Conservation (phyloP, 2,113 vertebrate genomes). For the Sigmodon hispidus region DNA sequence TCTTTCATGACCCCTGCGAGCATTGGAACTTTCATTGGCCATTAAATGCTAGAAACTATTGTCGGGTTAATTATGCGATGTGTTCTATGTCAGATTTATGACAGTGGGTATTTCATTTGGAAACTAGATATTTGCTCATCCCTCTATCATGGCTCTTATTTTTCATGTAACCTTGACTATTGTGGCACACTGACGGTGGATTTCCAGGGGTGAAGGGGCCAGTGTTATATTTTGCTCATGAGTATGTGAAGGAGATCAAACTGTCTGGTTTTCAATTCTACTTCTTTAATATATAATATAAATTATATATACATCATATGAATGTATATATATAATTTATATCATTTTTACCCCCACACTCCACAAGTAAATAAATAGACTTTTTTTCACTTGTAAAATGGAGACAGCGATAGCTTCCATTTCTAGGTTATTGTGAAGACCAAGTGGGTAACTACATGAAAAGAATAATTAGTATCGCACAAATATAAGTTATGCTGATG, state of each 20-base stretch:
- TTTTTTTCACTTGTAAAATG: not conserved
- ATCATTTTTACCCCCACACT: not conserved
- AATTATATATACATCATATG: not conserved
- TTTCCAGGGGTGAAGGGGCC: not conserved
- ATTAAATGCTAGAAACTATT: not conserved
- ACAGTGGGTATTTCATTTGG: not conserved
- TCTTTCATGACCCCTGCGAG: not conserved
- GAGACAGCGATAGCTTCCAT: not conserved
- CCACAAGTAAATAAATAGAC: not conserved
- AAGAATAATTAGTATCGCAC: not conserved
- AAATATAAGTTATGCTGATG: not conserved
- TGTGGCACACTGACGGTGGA: not conserved
- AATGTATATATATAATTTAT: not conserved
- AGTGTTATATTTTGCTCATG: not conserved
- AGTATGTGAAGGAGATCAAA: not conserved
- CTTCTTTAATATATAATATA: not conserved
- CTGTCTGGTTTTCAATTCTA: not conserved
- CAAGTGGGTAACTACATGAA: not conserved
- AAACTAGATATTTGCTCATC: not conserved
- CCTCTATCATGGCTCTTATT: not conserved
- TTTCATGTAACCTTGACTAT: not conserved
- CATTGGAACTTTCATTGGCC: not conserved
- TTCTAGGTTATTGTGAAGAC: not conserved
- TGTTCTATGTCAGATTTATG: not conserved
- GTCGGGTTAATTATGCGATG: not conserved